A percentile compares a stretch with the other conserved stretches of the same genome.
These are phyloP conservation scores for Latrodectus hesperus DNA, from an alignment of 2,888 invertebrate species.

Conservation along the genomic window DNA sequence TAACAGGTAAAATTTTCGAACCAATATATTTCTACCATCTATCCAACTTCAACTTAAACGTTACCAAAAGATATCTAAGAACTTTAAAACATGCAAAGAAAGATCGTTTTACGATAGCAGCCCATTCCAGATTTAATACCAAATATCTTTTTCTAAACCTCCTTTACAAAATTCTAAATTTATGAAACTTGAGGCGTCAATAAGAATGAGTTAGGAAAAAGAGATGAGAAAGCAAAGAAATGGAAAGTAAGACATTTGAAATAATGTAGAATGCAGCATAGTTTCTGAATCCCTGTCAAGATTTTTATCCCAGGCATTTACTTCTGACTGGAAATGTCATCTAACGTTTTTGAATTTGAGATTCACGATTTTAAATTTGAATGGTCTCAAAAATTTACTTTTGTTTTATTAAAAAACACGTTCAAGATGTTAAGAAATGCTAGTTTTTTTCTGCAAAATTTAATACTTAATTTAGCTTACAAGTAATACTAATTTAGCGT, in stretches of 20 bases:
- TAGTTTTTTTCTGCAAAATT: too few species aligned
- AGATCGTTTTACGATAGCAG: background rate
- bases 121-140: slow-evolving; percentile 11
- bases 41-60: too few species aligned
- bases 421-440: too few species aligned
- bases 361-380: too few species aligned
- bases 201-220: background rate
- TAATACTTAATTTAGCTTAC: too few species aligned
- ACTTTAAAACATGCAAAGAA: background rate
- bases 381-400: too few species aligned
- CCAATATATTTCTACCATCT: too few species aligned
- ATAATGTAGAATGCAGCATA: background rate
- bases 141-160: slow-evolving; percentile 28
- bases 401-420: too few species aligned
- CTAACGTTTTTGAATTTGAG: slow-evolving; percentile 24
- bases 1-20: too few species aligned
- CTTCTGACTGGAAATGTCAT: background rate
- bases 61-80: background rate
- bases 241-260: slow-evolving; percentile 23
- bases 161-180: slow-evolving; percentile 8
- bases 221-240: slow-evolving; percentile 9
- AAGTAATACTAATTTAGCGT: too few species aligned
- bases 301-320: background rate
- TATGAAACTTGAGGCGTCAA: slow-evolving; percentile 17
- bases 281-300: slow-evolving; percentile 11